A percentile compares a stretch with the other conserved stretches of the same genome.
Evolutionary conservation across 92 coral and sea anemone genomes (phyloP).

Genomic region (Palythoa heliodiscus): DNA sequence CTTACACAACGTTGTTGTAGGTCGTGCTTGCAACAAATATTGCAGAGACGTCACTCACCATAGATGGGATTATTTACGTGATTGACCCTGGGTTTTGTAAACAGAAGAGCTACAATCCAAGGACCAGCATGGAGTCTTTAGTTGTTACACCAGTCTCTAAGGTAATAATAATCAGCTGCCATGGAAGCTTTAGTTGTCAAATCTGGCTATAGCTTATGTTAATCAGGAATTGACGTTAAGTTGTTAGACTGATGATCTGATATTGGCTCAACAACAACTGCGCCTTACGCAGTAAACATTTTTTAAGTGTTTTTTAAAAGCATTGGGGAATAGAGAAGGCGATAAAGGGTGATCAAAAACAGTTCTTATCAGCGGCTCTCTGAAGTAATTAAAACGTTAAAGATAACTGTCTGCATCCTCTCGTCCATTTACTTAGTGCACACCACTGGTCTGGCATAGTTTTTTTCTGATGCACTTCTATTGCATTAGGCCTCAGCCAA

Average conservation of each 20-base stretch:
- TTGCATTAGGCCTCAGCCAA: slow-evolving; percentile 93
- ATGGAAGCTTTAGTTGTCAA: slow-evolving; percentile 64
- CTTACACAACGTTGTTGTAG: slow-evolving; percentile 34
- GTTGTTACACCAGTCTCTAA: slow-evolving; percentile 98
- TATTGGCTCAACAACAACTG: too few relatives aligned
- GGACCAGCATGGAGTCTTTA: slow-evolving; percentile 98
- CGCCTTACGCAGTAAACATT: too few relatives aligned
- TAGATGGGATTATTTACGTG: slow-evolving; percentile 95
- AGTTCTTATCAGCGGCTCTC: too few relatives aligned
- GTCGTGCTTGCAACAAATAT: slow-evolving; percentile 96
- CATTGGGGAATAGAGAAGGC: too few relatives aligned
- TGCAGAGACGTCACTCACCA: slow-evolving; percentile 98
- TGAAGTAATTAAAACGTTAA: too few relatives aligned
- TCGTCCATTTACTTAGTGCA: too few relatives aligned
- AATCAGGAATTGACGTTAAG: too few relatives aligned
- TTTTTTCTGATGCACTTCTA: not conserved
- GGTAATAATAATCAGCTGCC: slow-evolving; percentile 47
- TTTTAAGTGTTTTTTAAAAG: too few relatives aligned
- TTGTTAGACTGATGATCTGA: too few relatives aligned
- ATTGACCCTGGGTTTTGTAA: slow-evolving; percentile 99
- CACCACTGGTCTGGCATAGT: too few relatives aligned
- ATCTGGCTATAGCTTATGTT: slow-evolving; percentile 78
- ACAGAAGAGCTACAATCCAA: slow-evolving; percentile 97
- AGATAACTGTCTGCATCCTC: too few relatives aligned
- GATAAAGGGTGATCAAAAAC: too few relatives aligned